Base-by-base conservation (phyloP, 2,888 invertebrate species). In the Tricholauxania praeusta region DNA sequence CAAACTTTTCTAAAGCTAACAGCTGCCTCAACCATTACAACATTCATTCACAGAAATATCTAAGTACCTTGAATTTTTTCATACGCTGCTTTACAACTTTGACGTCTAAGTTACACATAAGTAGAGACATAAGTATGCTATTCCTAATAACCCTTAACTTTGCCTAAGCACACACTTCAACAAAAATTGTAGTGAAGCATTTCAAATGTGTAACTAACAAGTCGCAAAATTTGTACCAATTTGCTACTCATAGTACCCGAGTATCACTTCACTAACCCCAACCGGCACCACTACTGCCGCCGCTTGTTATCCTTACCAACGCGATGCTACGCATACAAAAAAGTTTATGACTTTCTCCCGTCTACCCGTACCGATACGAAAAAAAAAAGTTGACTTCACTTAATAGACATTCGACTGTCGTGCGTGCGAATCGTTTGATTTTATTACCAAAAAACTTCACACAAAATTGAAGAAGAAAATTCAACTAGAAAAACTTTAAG, bases 341-440 rank as follows among this genome's bases (percentile, higher is more conserved):
- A 39, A 39, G 39, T 39, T 39, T 39, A 39, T 10, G 39, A 39
- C 39, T 39, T 39, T 10, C 39, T 10, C 39, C 39, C 39, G 39
- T 39, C 10, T 39, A 3, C 28, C 3, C 39, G 8, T 7, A 39
- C 39, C 39, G 39, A 15, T n/a, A 15, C 17, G n/a, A 53, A 53
- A 55, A 55, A 19, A 19, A 19, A 55, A 55, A 55, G 17, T 15
- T 55, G 19, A 68, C 68, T 52, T 57, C 57, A 39, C 68, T 47
- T 22, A 57, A 68, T 68, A 68, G 48, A 60, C 60, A 51, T 69
- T 39, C 14, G 6, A 6, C 32, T 52, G 48, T 52, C 12, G 67
- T 72, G 66, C 62, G 72, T 72, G 72, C 48, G 66, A 51, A 67
- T 62, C 28, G 47, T 72, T 60, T 67, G 67, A 72, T 67, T 67